Evolutionary conservation across 2,113 vertebrate genomes (phyloP), one percentile per base, ranked within the genome.

Genomic region (Tachuris rubrigastra): DNA sequence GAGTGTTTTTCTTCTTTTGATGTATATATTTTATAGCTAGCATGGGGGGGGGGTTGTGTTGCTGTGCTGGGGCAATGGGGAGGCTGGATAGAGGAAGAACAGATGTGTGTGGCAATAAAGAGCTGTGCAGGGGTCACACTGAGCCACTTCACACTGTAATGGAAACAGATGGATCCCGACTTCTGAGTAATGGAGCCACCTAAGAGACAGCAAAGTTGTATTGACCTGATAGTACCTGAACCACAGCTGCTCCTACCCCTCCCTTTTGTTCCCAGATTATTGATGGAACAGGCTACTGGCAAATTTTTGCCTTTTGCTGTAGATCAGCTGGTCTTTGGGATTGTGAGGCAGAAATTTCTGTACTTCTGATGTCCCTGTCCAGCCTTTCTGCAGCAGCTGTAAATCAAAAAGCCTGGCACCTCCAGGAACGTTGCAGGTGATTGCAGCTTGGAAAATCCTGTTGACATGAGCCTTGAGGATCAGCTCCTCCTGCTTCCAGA

Each of bases 91-190:
- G 81, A 78, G 66, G 52, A 63, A 23, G 74, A 85, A 24, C 87
- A 95, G 85, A 55, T 93, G 81, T 79, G 56, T 41, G 5, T 56
- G 79, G 53, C 69, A 56, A 25, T 52, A 9, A 87, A 39, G 72
- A 83, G 6, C 44, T 60, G 33, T 14, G 49, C 59, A 58, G 39
- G 56, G 81, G 66, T 91, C 90, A 39, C 62, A 31, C 39, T 3
- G 30, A 91, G 85, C 52, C 30, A 3, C 86, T 94, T 95, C 68
- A 42, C 46, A 12, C 72, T 86, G 21, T 30, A 0, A 66, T 53
- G 47, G 68, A 76, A 95, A 81, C 91, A 95, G 89, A 91, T 93
- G 95, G 91, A 74, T 81, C 31, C 72, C n/a, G 50, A 7, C 24
- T 83, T 52, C 3, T 50, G 53, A 90, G 53, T 79, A n/a, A 94